Evolutionary conservation across 2,113 vertebrate genomes (phyloP), one percentile per base, ranked within the genome.

Genomic region (Rhea pennata): DNA sequence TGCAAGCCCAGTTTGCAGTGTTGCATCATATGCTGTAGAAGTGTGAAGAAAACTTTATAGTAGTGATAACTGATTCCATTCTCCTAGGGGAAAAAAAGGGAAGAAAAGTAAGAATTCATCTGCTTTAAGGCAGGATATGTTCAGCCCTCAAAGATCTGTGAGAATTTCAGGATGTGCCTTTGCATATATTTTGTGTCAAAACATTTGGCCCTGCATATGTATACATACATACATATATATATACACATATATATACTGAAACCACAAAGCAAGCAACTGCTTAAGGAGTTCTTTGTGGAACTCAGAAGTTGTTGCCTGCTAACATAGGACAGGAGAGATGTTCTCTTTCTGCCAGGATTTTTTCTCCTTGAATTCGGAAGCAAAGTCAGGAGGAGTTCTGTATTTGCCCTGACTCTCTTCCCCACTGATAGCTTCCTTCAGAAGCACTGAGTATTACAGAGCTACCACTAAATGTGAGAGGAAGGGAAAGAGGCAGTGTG

Each of bases 1-100:
- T 94, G 81, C 44, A 93, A 95, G 84, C 84, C 92, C 96, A 91
- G 58, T 89, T 90, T 73, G 46, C 39, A 82, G 44, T 27, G 20
- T 87, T 84, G 71, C 74, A 76, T 92, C 86, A 84, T 15, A 76
- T 42, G 58, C 65, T 88, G 36, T 48, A 73, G 51, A 88, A 90
- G 24, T n/a, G 58, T 56, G 56, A 96, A 87, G 78, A 77, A 91
- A 90, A 31, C 42, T 69, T 69, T 88, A 86, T 7, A 67, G 29
- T 58, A 90, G 31, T 56, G 72, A 79, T 39, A 85, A 94, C 54
- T 51, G 36, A 76, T 31, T 90, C 23, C 46, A 24, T 62, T 87
- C 40, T 84, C 82, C 14, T 51, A 85, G 20, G 76, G 76, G 9
- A 36, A 3, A 50, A 80, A 56, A 48, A 13, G 69, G 66, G 9